Evolutionary conservation across 2,888 invertebrate genomes (phyloP).

Genomic region (Apotomis turbidana): DNA sequence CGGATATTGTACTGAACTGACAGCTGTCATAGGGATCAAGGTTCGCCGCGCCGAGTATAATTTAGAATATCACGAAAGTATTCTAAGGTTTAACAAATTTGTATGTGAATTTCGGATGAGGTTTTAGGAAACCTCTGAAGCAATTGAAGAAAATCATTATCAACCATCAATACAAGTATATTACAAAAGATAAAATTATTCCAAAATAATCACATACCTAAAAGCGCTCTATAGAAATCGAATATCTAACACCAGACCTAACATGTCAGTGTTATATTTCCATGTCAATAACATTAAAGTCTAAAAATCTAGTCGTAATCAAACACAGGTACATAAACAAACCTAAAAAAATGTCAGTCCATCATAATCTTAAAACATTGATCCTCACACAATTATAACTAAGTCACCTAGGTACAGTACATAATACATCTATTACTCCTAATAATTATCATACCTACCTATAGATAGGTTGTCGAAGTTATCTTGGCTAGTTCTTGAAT

Average conservation of each 20-base stretch:
- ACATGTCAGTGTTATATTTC: slow-evolving; percentile 50
- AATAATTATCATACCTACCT: slow-evolving; percentile 23
- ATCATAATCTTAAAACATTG: slow-evolving; percentile 47
- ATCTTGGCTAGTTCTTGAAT: slow-evolving; percentile 61
- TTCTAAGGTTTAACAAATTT: slow-evolving; percentile 34
- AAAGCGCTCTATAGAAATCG: slow-evolving; percentile 40
- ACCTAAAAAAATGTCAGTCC: slow-evolving; percentile 64
- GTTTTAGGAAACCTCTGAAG: slow-evolving; percentile 56
- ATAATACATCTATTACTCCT: slow-evolving; percentile 11
- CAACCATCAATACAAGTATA: slow-evolving; percentile 45
- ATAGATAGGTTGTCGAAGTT: slow-evolving; percentile 44
- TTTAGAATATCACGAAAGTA: slow-evolving; percentile 41
- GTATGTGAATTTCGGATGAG: slow-evolving; percentile 47
- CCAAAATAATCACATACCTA: slow-evolving; percentile 42
- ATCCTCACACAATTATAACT: slow-evolving; percentile 33
- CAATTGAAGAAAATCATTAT: slow-evolving; percentile 44
- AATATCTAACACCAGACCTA: slow-evolving; percentile 44
- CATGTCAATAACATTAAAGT: slow-evolving; percentile 59
- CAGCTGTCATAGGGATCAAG: too few relatives aligned
- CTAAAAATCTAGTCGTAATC: slow-evolving; percentile 64
- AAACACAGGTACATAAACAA: slow-evolving; percentile 68
- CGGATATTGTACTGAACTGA: too few relatives aligned
- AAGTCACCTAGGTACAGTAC: slow-evolving; percentile 20
- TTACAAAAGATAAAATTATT: slow-evolving; percentile 44
- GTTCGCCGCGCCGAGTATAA: too few relatives aligned